Conservation (phyloP, 2,888 invertebrate species). For the Coecobrya sp. region DNA sequence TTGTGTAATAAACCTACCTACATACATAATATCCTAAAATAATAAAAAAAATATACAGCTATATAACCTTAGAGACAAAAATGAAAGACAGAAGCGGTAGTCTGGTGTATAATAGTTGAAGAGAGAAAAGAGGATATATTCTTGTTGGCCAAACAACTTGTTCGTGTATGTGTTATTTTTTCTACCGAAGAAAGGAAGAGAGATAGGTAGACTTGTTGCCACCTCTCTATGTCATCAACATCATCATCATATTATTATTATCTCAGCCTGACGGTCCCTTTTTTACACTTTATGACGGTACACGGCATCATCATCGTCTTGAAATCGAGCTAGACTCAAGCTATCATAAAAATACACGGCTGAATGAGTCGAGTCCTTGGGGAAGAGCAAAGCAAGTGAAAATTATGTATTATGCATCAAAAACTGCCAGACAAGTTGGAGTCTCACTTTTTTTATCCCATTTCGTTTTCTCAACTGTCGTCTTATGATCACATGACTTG, state of each 20-base stretch:
- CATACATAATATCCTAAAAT: too few species aligned
- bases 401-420: not conserved
- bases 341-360: slow-evolving; percentile 2
- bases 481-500: slow-evolving; percentile 5
- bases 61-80: too few species aligned
- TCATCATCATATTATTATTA: too few species aligned
- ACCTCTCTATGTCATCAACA: slow-evolving; percentile 47
- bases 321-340: not conserved
- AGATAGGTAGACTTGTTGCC: slow-evolving; percentile 61
- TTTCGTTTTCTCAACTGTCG: not conserved
- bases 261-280: slow-evolving; percentile 5
- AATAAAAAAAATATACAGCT: too few species aligned
- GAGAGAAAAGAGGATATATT: not conserved
- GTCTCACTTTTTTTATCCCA: slow-evolving; percentile 39
- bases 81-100: not conserved
- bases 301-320: not conserved
- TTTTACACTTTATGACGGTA: slow-evolving; percentile 4
- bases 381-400: not conserved
- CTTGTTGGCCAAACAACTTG: slow-evolving; percentile 24
- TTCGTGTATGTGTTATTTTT: not conserved
- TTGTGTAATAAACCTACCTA: not conserved
- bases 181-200: too few species aligned
- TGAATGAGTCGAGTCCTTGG: not conserved
- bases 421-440: slow-evolving; percentile 65
- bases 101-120: not conserved